phyloP scores from a whole-genome alignment of 2,888 invertebrate genomes.

The Elmis aenea region DNA sequence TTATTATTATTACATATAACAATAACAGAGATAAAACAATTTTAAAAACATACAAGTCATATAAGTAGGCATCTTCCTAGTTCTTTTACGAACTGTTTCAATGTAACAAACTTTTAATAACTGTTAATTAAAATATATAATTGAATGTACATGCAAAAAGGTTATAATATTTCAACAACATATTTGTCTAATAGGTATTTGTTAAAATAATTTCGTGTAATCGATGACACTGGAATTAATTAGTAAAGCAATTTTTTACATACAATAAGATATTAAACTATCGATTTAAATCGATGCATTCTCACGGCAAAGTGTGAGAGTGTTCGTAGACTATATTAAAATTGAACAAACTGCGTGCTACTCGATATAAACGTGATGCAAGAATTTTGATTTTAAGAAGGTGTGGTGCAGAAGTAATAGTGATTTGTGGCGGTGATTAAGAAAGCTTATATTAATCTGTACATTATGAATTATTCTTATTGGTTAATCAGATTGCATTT shows the following conservation, averaged over 20 bases:
- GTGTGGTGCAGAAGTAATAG: slow-evolving; percentile 9
- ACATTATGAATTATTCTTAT: slow-evolving; percentile 2
- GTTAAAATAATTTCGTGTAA: background rate
- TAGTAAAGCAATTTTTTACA: slow-evolving; percentile 34
- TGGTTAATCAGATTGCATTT: slow-evolving; percentile 18
- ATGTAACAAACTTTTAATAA: background rate
- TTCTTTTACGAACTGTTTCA: background rate
- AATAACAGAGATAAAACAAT: no score
- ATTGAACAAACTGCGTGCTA: slow-evolving; percentile 30
- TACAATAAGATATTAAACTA: slow-evolving; percentile 31
- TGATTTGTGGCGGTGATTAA: slow-evolving; percentile 2
- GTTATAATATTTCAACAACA: no score
- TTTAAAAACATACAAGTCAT: background rate
- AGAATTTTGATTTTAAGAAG: slow-evolving; percentile 5
- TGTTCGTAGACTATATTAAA: slow-evolving; percentile 41
- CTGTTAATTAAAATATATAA: background rate
- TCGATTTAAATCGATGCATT: slow-evolving; percentile 24
- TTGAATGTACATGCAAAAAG: background rate
- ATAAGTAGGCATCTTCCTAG: background rate
- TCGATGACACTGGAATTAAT: slow-evolving; percentile 34
- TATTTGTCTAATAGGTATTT: background rate
- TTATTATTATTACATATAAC: no score
- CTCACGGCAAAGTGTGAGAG: slow-evolving; percentile 33
- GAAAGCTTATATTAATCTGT: slow-evolving; percentile 1
- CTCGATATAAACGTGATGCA: slow-evolving; percentile 1